phyloP scores from a whole-genome alignment of 92 coral and sea anemone genomes.

The Parazoanthus atlanticus region DNA sequence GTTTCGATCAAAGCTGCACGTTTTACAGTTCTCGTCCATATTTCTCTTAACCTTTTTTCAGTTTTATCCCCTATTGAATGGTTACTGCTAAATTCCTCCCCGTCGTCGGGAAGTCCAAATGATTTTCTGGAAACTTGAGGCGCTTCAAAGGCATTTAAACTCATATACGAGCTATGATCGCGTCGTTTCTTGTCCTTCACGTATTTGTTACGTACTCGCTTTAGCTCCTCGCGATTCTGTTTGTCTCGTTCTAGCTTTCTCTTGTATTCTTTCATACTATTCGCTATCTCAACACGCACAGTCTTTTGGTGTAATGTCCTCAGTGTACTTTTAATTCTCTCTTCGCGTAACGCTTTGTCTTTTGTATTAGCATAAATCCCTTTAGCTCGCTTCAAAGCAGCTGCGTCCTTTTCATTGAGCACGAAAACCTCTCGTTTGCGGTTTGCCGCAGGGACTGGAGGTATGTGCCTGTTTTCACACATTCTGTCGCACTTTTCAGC shows the following conservation, averaged over 20 bases:
- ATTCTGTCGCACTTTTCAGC: conserved; percentile 20
- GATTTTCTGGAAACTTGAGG: conserved; percentile 89
- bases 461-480: conserved; percentile 35
- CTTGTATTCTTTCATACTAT: conserved; percentile 72
- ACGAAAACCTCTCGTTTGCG: conserved; percentile 65
- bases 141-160: conserved; percentile 74
- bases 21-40: conserved; percentile 72
- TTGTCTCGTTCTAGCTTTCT: conserved; percentile 76
- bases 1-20: conserved; percentile 72
- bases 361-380: conserved; percentile 86
- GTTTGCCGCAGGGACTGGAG: conserved; percentile 39
- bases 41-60: conserved; percentile 62
- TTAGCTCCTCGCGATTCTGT: conserved; percentile 78
- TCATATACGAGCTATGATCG: conserved; percentile 64
- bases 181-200: conserved; percentile 75
- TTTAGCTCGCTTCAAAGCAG: conserved; percentile 62
- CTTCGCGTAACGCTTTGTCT: conserved; percentile 68
- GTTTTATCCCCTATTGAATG: conserved; percentile 59
- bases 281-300: conserved; percentile 75
- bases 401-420: conserved; percentile 86
- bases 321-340: conserved; percentile 64
- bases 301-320: conserved; percentile 71
- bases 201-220: conserved; percentile 78
- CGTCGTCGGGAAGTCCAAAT: conserved; percentile 93
- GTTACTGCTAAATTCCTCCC: conserved; percentile 68